Percentiles rank a stretch among this genome's conserved stretches.
Conservation (phyloP, 1,140 invertebrate species). For the Temnothorax nylanderi region DNA sequence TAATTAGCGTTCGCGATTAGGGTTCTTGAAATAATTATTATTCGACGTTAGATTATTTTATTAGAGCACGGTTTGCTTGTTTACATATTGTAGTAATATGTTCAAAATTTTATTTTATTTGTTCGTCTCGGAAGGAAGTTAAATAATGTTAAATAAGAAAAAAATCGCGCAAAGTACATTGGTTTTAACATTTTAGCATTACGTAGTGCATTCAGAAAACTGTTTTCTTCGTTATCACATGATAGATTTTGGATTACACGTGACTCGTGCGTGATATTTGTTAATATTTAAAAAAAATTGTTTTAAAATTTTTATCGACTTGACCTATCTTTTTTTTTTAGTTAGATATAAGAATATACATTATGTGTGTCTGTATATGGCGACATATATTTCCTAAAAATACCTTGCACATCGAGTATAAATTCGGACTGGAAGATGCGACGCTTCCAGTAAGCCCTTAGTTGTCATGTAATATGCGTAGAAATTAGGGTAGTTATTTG, state of each 20-base stretch:
- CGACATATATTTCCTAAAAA: conserved; percentile 72
- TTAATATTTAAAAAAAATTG: conserved; percentile 45
- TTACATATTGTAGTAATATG: conserved; percentile 23
- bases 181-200: conserved; percentile 15
- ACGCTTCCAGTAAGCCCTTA: conserved; percentile 54
- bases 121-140: conserved; percentile 4
- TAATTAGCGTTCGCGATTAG: conserved; percentile 39
- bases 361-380: conserved; percentile 47
- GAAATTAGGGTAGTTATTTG: conserved; percentile 60
- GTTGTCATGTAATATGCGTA: conserved; percentile 61
- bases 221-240: conserved; percentile 41
- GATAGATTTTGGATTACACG: conserved; percentile 15
- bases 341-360: conserved; percentile 53
- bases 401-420: conserved; percentile 68
- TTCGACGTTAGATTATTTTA: conserved; percentile 48
- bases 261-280: conserved; percentile 42
- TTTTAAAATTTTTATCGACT: conserved; percentile 48
- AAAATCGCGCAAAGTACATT: conserved; percentile 7
- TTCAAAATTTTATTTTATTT: conserved; percentile 65
- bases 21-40: conserved; percentile 48
- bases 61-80: conserved; percentile 39
- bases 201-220: neutral
- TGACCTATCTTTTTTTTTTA: conserved; percentile 41
- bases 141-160: conserved; percentile 1
- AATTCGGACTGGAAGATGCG: conserved; percentile 35